phyloP scores from a whole-genome alignment of 2,888 invertebrate species.

The Troides helena region DNA sequence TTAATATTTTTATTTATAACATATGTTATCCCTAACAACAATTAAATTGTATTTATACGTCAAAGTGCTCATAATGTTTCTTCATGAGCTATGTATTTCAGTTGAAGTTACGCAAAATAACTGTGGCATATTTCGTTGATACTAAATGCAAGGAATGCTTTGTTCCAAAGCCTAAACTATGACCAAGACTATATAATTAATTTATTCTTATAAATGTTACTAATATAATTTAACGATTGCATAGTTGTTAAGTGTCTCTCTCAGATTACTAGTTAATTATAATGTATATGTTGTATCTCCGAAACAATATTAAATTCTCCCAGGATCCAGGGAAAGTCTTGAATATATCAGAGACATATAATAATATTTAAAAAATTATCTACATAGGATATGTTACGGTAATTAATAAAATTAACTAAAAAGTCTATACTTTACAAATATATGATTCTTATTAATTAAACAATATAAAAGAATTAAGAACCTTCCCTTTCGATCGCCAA shows the following conservation, averaged over 20 bases:
- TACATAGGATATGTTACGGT: too few relatives aligned
- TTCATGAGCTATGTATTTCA: background rate
- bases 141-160: slow-evolving; percentile 1
- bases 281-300: background rate
- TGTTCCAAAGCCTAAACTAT: background rate
- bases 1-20: too few relatives aligned
- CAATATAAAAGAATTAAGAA: background rate
- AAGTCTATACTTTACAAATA: too few relatives aligned
- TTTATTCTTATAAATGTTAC: background rate
- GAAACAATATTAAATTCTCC: background rate
- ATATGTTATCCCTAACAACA: background rate
- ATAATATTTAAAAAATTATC: too few relatives aligned
- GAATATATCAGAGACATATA: too few relatives aligned
- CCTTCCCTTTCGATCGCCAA: background rate
- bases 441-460: too few relatives aligned
- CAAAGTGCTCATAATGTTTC: background rate
- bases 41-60: background rate
- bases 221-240: background rate
- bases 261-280: background rate
- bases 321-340: background rate
- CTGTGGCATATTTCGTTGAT: background rate
- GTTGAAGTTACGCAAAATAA: background rate
- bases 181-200: background rate
- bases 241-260: too few relatives aligned
- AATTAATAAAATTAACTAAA: too few relatives aligned